Percentiles rank a stretch among this genome's conserved stretches.
phyloP scores from a whole-genome alignment of 2,797 vertebrate genomes.

The Xiphophorus birchmanni region DNA sequence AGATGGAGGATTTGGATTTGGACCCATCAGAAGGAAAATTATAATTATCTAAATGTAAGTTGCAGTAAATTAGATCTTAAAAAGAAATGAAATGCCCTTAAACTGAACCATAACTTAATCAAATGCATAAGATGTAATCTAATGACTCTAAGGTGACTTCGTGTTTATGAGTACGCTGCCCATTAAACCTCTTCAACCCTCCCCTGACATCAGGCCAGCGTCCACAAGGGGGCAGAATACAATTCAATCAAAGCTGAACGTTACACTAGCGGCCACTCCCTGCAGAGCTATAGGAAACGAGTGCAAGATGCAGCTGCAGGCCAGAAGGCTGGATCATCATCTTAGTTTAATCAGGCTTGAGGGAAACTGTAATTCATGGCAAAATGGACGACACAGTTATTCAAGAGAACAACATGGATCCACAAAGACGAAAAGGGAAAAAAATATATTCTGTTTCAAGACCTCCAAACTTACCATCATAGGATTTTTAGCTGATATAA shows the following conservation, averaged over 20 bases:
- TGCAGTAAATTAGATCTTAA: neutral
- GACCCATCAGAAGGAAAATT: constrained; percentile 22
- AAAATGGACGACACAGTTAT: constrained; percentile 17
- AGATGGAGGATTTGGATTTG: constrained; percentile 55
- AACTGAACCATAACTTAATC: neutral
- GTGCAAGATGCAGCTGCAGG: constrained; percentile 32
- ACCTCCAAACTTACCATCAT: neutral
- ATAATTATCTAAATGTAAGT: neutral
- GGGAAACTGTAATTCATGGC: constrained; percentile 17
- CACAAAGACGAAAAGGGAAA: neutral
- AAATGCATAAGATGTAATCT: neutral
- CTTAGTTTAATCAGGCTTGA: constrained; percentile 21
- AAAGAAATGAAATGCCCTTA: neutral
- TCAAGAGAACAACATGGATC: neutral
- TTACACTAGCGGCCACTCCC: constrained; percentile 41
- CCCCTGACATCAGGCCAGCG: constrained; percentile 36
- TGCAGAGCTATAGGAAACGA: constrained; percentile 30
- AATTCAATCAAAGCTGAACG: constrained; percentile 65
- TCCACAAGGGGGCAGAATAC: constrained; percentile 81
- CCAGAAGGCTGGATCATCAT: constrained; percentile 14
- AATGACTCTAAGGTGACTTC: constrained; percentile 31
- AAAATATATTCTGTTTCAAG: neutral
- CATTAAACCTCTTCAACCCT: constrained; percentile 20
- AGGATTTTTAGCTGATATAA: neutral
- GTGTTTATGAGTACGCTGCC: constrained; percentile 19